phyloP scores from a whole-genome alignment of 2,888 invertebrate species.

The Pyrrhia umbra region DNA sequence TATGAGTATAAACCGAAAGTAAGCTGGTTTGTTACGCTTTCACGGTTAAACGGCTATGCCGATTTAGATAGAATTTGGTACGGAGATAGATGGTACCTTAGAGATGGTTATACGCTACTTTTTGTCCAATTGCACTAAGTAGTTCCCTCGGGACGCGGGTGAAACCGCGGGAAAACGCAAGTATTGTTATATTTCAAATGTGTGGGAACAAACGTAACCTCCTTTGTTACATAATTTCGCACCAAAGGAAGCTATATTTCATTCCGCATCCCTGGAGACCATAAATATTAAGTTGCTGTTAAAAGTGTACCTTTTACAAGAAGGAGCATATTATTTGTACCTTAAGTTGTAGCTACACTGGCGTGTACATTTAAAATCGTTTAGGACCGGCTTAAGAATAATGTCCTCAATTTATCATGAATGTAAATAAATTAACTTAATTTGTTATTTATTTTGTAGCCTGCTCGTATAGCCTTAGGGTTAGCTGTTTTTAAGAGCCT shows the following conservation, averaged over 20 bases:
- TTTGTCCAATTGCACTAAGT: too few species aligned
- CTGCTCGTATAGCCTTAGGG: background rate
- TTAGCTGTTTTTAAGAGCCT: background rate
- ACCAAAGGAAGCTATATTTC: conserved; percentile 40
- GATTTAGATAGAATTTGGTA: too few species aligned
- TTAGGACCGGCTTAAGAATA: background rate
- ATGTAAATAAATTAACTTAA: background rate
- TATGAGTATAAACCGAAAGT: too few species aligned
- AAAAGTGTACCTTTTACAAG: conserved; percentile 40
- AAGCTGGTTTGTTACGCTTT: too few species aligned
- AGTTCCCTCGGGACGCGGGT: too few species aligned
- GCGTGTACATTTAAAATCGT: conserved; percentile 1
- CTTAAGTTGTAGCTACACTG: conserved; percentile 3
- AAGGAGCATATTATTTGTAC: conserved; percentile 19
- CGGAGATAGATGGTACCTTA: too few species aligned
- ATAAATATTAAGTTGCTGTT: conserved; percentile 43
- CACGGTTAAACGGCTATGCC: too few species aligned
- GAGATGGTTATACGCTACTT: too few species aligned
- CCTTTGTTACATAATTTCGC: conserved; percentile 27
- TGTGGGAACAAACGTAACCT: conserved; percentile 11
- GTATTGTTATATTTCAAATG: conserved; percentile 15
- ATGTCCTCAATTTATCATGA: background rate
- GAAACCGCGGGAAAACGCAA: too few species aligned
- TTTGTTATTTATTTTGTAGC: background rate
- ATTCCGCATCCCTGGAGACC: conserved; percentile 33